Evolutionary conservation across 2,113 vertebrate genomes (phyloP).

Genomic region (Delphinus delphis): DNA sequence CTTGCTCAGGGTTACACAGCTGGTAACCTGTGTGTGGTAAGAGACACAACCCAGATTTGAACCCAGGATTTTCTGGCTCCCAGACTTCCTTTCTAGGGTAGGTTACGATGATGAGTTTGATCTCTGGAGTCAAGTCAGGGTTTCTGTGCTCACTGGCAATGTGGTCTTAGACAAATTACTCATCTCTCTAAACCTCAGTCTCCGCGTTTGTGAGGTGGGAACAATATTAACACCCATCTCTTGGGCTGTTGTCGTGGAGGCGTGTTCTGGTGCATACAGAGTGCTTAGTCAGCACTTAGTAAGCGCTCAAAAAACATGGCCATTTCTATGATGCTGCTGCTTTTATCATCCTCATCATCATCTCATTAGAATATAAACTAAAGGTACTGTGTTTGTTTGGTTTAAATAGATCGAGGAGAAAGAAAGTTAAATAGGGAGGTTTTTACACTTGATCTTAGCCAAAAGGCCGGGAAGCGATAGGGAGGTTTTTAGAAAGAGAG

Average conservation of each 20-base stretch:
- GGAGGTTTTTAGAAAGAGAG: background rate
- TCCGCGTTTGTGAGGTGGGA: background rate
- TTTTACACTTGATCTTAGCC: background rate
- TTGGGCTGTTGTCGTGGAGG: background rate
- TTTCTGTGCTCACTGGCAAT: background rate
- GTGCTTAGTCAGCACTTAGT: no score
- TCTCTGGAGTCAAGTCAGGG: background rate
- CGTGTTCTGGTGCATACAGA: accelerated
- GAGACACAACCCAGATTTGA: background rate
- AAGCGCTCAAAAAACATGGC: background rate
- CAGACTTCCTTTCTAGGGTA: background rate
- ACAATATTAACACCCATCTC: background rate
- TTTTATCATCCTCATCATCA: background rate
- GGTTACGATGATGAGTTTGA: background rate
- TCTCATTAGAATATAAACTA: background rate
- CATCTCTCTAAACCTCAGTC: background rate
- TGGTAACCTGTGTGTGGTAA: background rate
- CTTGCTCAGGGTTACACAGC: background rate
- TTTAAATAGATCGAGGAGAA: background rate
- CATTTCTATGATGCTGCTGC: background rate
- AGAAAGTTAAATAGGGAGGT: background rate
- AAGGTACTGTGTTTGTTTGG: background rate
- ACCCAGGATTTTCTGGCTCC: background rate
- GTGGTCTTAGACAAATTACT: background rate
- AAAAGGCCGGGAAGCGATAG: no score